A percentile compares a stretch with the other conserved stretches of the same genome.
These are phyloP conservation scores for Heterohyrax brucei DNA, from an alignment of 2,797 vertebrate species.

Conservation along the genomic window DNA sequence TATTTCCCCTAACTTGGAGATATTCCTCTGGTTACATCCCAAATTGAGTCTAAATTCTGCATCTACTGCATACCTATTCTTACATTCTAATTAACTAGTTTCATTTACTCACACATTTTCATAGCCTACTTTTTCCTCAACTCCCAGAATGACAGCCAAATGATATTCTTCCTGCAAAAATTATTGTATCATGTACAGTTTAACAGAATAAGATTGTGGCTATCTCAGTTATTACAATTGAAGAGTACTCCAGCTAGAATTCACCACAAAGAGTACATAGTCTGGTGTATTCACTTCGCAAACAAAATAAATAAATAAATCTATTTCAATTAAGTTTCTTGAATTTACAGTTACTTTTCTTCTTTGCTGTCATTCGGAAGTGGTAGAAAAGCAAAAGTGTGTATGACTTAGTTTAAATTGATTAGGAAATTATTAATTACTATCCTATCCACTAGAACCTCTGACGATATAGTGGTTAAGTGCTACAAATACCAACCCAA, in stretches of 20 bases:
- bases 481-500: too few relatives aligned
- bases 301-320: slow-evolving; percentile 28
- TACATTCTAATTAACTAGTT: not conserved
- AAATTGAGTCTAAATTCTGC: not conserved
- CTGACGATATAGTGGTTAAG: too few relatives aligned
- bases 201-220: not conserved
- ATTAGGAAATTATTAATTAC: slow-evolving; percentile 19
- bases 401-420: slow-evolving; percentile 2
- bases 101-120: not conserved
- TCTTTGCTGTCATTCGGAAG: not conserved
- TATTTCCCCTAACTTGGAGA: not conserved
- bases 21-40: not conserved
- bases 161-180: not conserved
- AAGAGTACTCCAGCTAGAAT: not conserved
- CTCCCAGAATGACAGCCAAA: slow-evolving; percentile 2
- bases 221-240: not conserved
- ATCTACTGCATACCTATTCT: not conserved
- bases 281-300: not conserved
- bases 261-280: not conserved
- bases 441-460: not conserved
- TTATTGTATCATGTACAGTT: not conserved
- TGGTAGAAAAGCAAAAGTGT: not conserved
- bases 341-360: not conserved
- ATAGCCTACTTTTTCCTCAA: not conserved
- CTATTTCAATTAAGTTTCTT: slow-evolving; percentile 12